Evolutionary conservation across 2,797 vertebrate genomes (phyloP), one percentile per base, ranked within the genome.

Genomic region (Alauda arvensis): DNA sequence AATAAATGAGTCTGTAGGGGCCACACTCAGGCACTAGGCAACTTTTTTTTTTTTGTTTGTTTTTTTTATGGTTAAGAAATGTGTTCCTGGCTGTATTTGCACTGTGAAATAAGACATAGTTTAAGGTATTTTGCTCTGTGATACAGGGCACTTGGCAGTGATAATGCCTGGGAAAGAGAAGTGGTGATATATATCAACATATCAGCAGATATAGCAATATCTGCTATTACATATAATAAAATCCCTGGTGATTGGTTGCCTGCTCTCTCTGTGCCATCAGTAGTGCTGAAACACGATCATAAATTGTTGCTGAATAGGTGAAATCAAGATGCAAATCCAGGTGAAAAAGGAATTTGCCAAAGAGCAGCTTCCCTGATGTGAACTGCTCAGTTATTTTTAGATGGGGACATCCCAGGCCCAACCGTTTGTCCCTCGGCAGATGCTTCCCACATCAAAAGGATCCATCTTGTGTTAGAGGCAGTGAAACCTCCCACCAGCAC

Each of bases 371-470:
- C n/a, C 51, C 82, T 75, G 56, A 75, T 86, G 80, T 46, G 90
- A 88, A 82, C 81, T 79, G 57, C 53, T 82, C 46, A 9, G 79
- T 55, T 93, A 92, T 91, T 93, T 92, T 93, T 87, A 90, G 79
- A 26, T 1, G 56, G 82, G 84, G 91, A 77, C 82, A 88, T 77
- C 90, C 91, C 90, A 83, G 80, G 48, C 55, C 70, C 33, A 66
- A 25, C 62, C 18, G 0, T 86, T 93, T 88, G 86, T 89, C 81
- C 91, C 90, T 90, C 13, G 0, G 56, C 85, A 91, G 89, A 90
- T 83, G 74, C 77, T 89, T 94, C 61, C 72, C 69, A 91, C 76
- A 92, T 88, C 84, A 92, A 84, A 91, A 12, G 5, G 72, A 77
- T 83, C 29, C 66, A 83, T 43, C 17, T 67, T 37, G n/a, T n/a